Conservation (phyloP, 2,888 invertebrate genomes). For the Ypsolopha scabrella region DNA sequence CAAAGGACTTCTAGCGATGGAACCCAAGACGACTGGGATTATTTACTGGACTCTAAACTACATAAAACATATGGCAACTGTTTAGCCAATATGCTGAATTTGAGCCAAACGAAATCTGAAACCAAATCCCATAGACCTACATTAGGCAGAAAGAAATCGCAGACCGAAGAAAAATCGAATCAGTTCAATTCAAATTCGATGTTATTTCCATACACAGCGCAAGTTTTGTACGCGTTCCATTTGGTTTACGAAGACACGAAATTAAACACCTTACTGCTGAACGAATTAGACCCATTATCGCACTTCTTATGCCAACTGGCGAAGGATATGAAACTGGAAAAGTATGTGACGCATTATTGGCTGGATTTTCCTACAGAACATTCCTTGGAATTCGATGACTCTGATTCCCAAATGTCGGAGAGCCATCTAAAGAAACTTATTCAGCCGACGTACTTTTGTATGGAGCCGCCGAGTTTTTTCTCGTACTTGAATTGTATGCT, state of each 20-base stretch:
- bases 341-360: constrained; percentile 85
- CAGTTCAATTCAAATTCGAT: constrained; percentile 74
- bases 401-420: constrained; percentile 65
- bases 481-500: constrained; percentile 77
- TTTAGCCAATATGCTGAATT: constrained; percentile 49
- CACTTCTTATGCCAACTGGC: constrained; percentile 81
- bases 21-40: constrained; percentile 86
- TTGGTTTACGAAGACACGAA: constrained; percentile 93
- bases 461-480: constrained; percentile 78
- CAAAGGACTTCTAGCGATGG: constrained; percentile 84
- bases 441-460: constrained; percentile 72
- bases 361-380: constrained; percentile 82
- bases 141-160: constrained; percentile 13
- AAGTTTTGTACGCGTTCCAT: constrained; percentile 85
- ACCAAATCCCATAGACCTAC: constrained; percentile 10
- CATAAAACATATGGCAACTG: constrained; percentile 61
- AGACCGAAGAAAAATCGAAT: constrained; percentile 30
- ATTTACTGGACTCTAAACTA: constrained; percentile 70
- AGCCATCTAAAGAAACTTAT: constrained; percentile 69
- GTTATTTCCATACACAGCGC: constrained; percentile 79
- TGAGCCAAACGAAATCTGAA: constrained; percentile 21
- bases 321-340: constrained; percentile 77
- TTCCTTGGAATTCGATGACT: constrained; percentile 37
- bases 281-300: constrained; percentile 76
- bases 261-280: constrained; percentile 77